phyloP scores from a whole-genome alignment of 2,888 invertebrate species.

The Caradrina clavipalpis region DNA sequence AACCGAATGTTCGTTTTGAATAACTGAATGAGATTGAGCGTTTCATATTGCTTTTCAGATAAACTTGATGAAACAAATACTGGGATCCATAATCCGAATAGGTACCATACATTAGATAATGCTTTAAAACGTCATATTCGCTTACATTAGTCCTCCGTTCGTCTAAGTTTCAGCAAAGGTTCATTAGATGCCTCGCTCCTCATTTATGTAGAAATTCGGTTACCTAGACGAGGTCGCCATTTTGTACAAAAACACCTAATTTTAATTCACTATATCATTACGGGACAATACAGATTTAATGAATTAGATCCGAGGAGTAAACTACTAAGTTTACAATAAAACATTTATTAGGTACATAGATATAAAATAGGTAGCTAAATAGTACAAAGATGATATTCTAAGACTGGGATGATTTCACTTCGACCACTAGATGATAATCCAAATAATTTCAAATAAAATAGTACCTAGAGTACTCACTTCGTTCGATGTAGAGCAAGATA shows the following conservation, averaged over 20 bases:
- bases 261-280: slow-evolving; percentile 82
- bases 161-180: slow-evolving; percentile 73
- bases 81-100: slow-evolving; percentile 56
- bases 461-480: slow-evolving; percentile 75
- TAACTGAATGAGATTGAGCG: slow-evolving; percentile 49
- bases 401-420: slow-evolving; percentile 80
- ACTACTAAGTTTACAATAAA: slow-evolving; percentile 88
- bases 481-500: slow-evolving; percentile 82
- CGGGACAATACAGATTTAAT: slow-evolving; percentile 88
- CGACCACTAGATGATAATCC: slow-evolving; percentile 71
- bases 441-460: slow-evolving; percentile 72
- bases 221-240: slow-evolving; percentile 89
- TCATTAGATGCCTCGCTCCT: slow-evolving; percentile 72
- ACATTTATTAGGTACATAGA: slow-evolving; percentile 89
- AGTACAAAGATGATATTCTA: slow-evolving; percentile 83
- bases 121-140: slow-evolving; percentile 64
- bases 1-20: slow-evolving; percentile 35
- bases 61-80: slow-evolving; percentile 64
- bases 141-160: slow-evolving; percentile 70
- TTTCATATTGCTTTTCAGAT: slow-evolving; percentile 73
- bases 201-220: slow-evolving; percentile 88
- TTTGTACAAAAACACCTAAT: slow-evolving; percentile 89
- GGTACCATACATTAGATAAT: slow-evolving; percentile 59
- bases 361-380: slow-evolving; percentile 86
- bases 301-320: slow-evolving; percentile 86